Percentiles rank a stretch among this genome's conserved stretches.
Evolutionary conservation across 2,888 invertebrate species (phyloP).

Genomic region (Lucinisca nassula): DNA sequence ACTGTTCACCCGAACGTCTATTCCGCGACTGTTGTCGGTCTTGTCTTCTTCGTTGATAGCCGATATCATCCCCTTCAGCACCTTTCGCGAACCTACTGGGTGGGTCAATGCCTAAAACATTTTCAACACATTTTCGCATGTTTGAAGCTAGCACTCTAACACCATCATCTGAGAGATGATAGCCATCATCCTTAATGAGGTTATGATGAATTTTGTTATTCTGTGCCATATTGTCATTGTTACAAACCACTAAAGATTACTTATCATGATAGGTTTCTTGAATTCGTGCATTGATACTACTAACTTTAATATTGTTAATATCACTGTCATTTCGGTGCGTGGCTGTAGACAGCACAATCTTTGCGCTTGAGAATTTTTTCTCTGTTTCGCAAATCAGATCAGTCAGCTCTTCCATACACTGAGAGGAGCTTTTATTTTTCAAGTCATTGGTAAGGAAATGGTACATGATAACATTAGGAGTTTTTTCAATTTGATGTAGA

Average conservation of each 20-base stretch:
- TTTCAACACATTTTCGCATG: background rate
- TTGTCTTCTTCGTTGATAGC: background rate
- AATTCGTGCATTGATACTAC: background rate
- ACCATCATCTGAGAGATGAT: background rate
- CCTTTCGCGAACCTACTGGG: background rate
- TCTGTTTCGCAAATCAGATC: background rate
- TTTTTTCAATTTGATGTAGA: background rate
- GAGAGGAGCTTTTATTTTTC: background rate
- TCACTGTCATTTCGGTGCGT: background rate
- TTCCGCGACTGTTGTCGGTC: background rate
- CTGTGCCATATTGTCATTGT: background rate
- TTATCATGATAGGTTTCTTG: background rate
- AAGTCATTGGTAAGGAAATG: background rate
- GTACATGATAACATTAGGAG: background rate
- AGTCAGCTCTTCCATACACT: background rate
- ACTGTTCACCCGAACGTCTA: background rate
- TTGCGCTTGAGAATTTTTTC: background rate
- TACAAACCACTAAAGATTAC: background rate
- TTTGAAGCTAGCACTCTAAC: background rate
- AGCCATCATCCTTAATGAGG: background rate
- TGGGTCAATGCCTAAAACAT: background rate
- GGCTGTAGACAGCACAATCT: background rate
- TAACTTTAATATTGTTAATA: background rate
- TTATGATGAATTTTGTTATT: background rate
- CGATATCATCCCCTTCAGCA: background rate